Conservation (phyloP, 2,797 vertebrate species). For the Acanthis flammea region DNA sequence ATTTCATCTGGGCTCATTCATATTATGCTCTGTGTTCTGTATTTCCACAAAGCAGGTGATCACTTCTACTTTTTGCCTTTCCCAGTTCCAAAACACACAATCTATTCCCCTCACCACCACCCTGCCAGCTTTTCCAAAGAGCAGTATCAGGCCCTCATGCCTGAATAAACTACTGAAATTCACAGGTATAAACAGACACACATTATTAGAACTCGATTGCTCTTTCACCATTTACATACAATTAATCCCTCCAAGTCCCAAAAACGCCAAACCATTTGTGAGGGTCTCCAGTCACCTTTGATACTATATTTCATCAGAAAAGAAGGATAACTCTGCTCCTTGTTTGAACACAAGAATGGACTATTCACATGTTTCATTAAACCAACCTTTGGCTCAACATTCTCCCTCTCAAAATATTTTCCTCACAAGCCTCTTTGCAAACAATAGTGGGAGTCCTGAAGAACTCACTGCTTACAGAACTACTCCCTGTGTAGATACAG, state of each 20-base stretch:
- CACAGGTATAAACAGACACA: background rate
- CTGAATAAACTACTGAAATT: background rate
- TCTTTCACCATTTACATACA: background rate
- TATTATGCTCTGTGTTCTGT: background rate
- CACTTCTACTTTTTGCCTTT: background rate
- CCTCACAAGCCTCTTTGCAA: background rate
- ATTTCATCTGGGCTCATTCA: background rate
- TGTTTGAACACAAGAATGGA: background rate
- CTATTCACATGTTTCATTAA: background rate
- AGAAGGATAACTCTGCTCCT: background rate
- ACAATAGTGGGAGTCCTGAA: background rate
- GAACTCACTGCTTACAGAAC: background rate
- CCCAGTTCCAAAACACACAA: background rate
- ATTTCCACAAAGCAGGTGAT: background rate
- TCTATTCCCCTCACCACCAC: fast-evolving
- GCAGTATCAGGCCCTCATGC: background rate
- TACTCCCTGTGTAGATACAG: background rate
- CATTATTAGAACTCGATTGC: background rate
- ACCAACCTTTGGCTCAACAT: background rate
- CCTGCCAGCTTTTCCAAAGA: background rate
- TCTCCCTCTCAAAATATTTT: background rate
- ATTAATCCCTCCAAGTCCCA: background rate
- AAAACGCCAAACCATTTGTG: background rate
- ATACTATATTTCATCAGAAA: background rate
- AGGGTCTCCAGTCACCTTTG: background rate